Base-by-base conservation (phyloP, 1,140 invertebrate genomes). In the Homarus americanus region DNA sequence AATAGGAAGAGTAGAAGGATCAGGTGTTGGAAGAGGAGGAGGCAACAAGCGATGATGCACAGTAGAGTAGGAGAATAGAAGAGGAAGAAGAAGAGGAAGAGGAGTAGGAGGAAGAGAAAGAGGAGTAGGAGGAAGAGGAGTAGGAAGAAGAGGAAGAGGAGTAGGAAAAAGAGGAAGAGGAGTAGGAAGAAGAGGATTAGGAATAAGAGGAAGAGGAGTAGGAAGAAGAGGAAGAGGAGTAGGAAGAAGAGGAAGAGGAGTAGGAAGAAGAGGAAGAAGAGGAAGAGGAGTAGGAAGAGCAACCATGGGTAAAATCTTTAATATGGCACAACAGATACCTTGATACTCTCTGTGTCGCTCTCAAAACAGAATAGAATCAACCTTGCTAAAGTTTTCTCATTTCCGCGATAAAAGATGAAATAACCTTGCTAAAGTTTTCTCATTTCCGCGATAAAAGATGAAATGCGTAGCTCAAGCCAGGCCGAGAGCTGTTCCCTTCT, bases 331-430 rank as follows among this genome's bases (percentile, higher is more conserved):
- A 41, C 41, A 87, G 85, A 87, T 87, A 87, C 85, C n/a, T n/a
- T n/a, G n/a, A n/a, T n/a, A n/a, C n/a, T n/a, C n/a, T 89, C 66
- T 89, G 87, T 89, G 79, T 89, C 87, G 78, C 87, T 89, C 75
- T 89, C 87, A 89, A 89, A 89, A 89, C 87, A 89, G 87, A 89
- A 89, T 89, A 79, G 79, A 89, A 89, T 89, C 87, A 89, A 89
- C 82, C 87, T 89, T 79, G 66, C 73, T 89, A 89, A 89, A 89
- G 78, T 89, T 89, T 89, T 82, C 87, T 89, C 87, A 89, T 89
- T 89, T 89, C 87, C 87, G 79, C 87, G 87, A 89, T 89, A 89
- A 89, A 89, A 89, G 87, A 89, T 89, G 87, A 89, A 89, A 89
- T 89, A n/a, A n/a, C n/a, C n/a, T n/a, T n/a, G n/a, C n/a, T 89